phyloP scores from a whole-genome alignment of 2,888 invertebrate genomes.

The Pristionchus maxplancki region DNA sequence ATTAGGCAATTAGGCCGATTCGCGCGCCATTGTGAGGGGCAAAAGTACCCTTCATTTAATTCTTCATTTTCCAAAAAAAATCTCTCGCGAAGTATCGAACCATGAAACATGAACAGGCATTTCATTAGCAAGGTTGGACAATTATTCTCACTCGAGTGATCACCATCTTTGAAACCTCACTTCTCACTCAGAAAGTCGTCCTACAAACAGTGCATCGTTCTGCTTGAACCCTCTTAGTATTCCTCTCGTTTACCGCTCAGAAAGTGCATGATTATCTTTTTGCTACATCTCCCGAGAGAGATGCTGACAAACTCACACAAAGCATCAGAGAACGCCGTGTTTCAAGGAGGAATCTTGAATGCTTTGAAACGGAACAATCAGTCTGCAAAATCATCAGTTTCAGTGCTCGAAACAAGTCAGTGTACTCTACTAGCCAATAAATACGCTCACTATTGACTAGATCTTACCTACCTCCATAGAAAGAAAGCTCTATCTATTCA shows the following conservation, averaged over 20 bases:
- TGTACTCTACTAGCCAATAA: background rate
- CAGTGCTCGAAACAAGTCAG: background rate
- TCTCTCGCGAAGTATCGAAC: no score
- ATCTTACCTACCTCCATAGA: no score
- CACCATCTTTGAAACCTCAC: no score
- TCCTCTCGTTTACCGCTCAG: background rate
- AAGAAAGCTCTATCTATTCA: background rate
- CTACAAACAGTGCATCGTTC: background rate
- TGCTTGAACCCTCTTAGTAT: background rate
- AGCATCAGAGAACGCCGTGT: background rate
- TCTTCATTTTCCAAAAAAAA: no score
- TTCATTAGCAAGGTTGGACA: no score
- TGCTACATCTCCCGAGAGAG: background rate
- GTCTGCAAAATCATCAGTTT: background rate
- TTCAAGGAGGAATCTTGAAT: background rate
- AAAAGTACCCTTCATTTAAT: no score
- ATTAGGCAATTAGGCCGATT: no score
- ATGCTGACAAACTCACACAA: background rate
- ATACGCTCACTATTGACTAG: background rate
- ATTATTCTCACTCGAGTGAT: no score
- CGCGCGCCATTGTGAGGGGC: no score
- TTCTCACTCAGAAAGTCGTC: background rate
- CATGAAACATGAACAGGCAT: no score
- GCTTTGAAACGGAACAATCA: background rate
- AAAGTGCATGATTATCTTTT: background rate